Conservation (phyloP, 2,113 vertebrate species). For the Xiphophorus couchianus region DNA sequence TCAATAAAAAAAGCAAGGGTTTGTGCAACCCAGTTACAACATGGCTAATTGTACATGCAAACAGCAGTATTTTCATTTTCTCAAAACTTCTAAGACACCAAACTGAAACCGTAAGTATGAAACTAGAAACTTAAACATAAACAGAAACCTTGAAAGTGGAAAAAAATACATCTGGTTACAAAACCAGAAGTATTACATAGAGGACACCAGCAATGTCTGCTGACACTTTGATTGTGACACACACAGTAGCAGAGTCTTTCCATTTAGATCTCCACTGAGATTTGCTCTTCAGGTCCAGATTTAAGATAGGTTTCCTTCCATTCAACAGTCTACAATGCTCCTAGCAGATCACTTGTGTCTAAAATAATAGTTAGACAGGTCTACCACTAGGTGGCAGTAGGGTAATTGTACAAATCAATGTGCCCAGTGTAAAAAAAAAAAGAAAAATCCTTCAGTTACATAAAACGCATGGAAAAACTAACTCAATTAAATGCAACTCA, state of each 20-base stretch:
- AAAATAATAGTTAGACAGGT: background rate
- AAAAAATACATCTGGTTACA: background rate
- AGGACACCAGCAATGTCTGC: conserved; percentile 1
- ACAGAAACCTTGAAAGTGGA: background rate
- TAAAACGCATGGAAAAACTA: background rate
- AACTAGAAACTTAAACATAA: background rate
- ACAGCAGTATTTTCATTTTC: background rate
- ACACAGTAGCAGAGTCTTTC: background rate
- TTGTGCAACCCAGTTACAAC: background rate
- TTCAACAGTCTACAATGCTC: conserved; percentile 2
- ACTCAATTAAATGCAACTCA: background rate
- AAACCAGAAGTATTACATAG: background rate
- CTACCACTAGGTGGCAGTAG: conserved; percentile 48
- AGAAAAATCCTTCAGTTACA: background rate
- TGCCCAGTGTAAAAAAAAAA: background rate
- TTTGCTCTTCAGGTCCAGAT: conserved; percentile 9
- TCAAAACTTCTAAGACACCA: background rate
- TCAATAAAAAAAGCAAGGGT: background rate
- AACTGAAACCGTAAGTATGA: background rate
- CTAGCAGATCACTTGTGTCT: background rate
- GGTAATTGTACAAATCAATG: background rate
- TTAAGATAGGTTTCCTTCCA: conserved; percentile 21
- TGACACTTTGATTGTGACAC: background rate
- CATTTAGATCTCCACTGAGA: conserved; percentile 27
- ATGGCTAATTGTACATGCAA: no score